A percentile compares a stretch with the other conserved stretches of the same genome.
phyloP scores from a whole-genome alignment of 2,797 vertebrate species.

The Cetoscarus ocellatus region DNA sequence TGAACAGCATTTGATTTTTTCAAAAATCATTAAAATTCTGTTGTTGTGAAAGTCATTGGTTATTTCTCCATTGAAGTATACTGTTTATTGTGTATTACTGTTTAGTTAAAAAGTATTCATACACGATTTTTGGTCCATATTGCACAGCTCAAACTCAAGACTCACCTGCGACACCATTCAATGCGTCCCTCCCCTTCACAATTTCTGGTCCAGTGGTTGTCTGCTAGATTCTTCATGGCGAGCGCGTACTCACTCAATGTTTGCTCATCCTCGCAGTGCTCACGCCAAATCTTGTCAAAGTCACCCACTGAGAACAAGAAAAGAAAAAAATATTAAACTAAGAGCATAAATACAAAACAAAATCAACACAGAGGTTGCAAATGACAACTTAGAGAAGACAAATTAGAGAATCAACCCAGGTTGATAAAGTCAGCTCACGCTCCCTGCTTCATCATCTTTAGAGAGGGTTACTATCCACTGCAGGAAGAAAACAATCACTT shows the following conservation, averaged over 20 bases:
- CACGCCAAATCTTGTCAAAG: constrained; percentile 98
- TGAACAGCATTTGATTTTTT: no score
- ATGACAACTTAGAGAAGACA: background rate
- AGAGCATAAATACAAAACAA: background rate
- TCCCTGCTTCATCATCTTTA: background rate
- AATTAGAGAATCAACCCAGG: background rate
- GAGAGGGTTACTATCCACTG: background rate
- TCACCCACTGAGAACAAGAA: constrained; percentile 89
- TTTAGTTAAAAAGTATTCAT: no score
- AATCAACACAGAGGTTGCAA: background rate
- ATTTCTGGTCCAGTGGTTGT: constrained; percentile 96
- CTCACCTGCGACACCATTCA: constrained; percentile 98
- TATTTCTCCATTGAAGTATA: no score
- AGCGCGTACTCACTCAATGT: constrained; percentile 97
- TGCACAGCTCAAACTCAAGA: no score
- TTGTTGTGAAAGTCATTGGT: no score
- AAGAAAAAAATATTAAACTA: background rate
- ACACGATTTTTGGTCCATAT: no score
- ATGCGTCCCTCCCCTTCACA: constrained; percentile 97
- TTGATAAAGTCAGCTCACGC: background rate
- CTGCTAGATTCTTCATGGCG: constrained; percentile 98
- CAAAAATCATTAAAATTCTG: no score
- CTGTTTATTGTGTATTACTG: no score
- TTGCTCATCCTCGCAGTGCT: constrained; percentile 98
- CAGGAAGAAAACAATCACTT: constrained; percentile 37